phyloP scores from a whole-genome alignment of 1,140 invertebrate genomes.

The Eulimnadia texana region DNA sequence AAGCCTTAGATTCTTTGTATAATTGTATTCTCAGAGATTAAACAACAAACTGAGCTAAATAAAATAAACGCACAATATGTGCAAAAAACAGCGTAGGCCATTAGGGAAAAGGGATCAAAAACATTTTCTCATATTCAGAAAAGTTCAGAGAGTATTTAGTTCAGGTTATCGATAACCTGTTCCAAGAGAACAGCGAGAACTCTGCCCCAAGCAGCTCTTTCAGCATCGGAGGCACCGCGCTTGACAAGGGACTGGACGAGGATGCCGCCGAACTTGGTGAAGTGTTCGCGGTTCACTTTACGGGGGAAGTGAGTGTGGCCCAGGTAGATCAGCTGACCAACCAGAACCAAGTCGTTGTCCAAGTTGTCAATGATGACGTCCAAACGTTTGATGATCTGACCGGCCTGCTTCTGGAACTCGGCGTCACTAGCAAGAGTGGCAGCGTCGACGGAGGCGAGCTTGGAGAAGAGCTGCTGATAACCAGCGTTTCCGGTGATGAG shows the following conservation, averaged over 20 bases:
- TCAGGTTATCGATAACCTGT: background rate
- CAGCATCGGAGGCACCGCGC: background rate
- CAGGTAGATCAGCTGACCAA: background rate
- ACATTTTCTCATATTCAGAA: too few species aligned
- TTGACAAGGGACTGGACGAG: background rate
- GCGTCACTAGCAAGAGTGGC: conserved; percentile 38
- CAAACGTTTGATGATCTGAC: background rate
- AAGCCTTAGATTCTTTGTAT: too few species aligned
- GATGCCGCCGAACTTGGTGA: background rate
- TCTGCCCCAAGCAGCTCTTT: background rate
- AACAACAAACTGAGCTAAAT: too few species aligned
- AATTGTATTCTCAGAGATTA: too few species aligned
- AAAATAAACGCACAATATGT: too few species aligned
- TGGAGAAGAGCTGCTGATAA: conserved; percentile 40
- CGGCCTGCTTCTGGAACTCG: conserved; percentile 49
- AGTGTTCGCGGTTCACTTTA: background rate
- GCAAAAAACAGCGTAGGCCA: too few species aligned
- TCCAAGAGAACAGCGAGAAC: background rate
- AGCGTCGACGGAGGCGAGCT: conserved; percentile 40
- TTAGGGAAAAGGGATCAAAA: too few species aligned
- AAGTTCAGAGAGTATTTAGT: too few species aligned
- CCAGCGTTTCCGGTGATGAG: conserved; percentile 42
- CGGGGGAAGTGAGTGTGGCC: background rate
- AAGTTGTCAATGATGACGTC: background rate
- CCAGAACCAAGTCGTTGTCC: background rate